Base-by-base conservation (phyloP, 2,888 invertebrate genomes). In the Spilarctia lutea region DNA sequence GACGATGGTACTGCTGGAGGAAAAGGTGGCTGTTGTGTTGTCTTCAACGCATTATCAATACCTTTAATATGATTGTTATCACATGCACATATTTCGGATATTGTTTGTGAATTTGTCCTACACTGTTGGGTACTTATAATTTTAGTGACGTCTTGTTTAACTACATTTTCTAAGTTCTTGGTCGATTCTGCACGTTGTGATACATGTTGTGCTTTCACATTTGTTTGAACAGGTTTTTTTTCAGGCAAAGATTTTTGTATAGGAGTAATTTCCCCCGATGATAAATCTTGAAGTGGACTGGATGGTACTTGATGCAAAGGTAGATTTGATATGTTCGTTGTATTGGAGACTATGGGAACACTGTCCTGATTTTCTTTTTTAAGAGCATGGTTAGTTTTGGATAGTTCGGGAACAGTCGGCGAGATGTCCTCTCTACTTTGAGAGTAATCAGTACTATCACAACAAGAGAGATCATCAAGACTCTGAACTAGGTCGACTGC, bases 341-440 rank as follows among this genome's bases (percentile, higher is more conserved):
- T 77, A 72, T 77, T 79, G 72, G 75, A 75, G 65, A 82, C 79
- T 42, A 73, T 79, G 68, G 81, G 77, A 81, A 79, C 79, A 75
- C 81, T 84, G 76, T 78, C 72, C 74, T 81, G 78, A 76, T 73
- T 81, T 76, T 83, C 81, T 71, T 76, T 79, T 76, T 71, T 71
- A 77, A 80, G 42, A 30, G 73, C 76, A 79, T 86, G 85, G 77
- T 76, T 82, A 71, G 78, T 67, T 75, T 84, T 87, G 60, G 86
- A 79, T 74, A 79, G 81, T 75, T 91, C 91, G 52, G 88, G 80
- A 65, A 81, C 76, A 68, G 85, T 80, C 11, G 94, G 93, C 35
- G 94, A 94, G 65, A 85, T 75, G 27, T 95, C 95, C 85, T 95
- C 95, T 88, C 94, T 92, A 84, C 95, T 96, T 88, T 95, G 95